Conservation (phyloP, 2,113 vertebrate species). For the Galemys pyrenaicus region DNA sequence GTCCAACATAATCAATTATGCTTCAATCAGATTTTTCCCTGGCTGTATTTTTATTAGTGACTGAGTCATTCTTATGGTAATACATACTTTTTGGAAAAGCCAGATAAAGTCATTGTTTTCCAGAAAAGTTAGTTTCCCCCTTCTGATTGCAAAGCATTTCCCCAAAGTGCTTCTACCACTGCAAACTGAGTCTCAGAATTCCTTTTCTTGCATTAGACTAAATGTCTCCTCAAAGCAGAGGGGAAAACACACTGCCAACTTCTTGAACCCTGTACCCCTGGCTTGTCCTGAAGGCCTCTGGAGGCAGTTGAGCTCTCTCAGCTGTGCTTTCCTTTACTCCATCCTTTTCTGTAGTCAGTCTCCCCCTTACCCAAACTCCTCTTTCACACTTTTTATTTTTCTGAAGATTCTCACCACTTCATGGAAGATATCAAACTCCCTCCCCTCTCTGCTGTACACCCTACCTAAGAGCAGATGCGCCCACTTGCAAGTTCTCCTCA, state of each 20-base stretch:
- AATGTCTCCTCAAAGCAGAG: neutral
- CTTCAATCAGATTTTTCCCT: conserved; percentile 76
- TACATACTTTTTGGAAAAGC: conserved; percentile 58
- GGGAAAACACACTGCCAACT: neutral
- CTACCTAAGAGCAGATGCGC: neutral
- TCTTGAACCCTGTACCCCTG: neutral
- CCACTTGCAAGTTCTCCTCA: neutral
- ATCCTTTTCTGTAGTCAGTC: neutral
- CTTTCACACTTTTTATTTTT: neutral
- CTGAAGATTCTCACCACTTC: neutral
- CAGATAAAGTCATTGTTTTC: conserved; percentile 61
- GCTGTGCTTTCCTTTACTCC: neutral
- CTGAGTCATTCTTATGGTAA: conserved; percentile 62
- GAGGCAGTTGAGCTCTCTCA: neutral
- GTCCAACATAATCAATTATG: conserved; percentile 79
- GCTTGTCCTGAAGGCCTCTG: neutral
- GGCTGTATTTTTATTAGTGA: conserved; percentile 72
- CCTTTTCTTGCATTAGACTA: conserved; percentile 29
- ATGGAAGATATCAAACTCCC: neutral
- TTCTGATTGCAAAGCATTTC: conserved; percentile 37
- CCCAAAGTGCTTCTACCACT: neutral
- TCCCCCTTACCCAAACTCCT: neutral
- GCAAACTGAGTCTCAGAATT: neutral
- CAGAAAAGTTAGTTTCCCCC: conserved; percentile 40
- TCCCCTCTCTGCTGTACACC: neutral